Percentiles rank a stretch among this genome's conserved stretches.
phyloP scores from a whole-genome alignment of 2,797 vertebrate genomes.

The Lepilemur ruficaudatus region DNA sequence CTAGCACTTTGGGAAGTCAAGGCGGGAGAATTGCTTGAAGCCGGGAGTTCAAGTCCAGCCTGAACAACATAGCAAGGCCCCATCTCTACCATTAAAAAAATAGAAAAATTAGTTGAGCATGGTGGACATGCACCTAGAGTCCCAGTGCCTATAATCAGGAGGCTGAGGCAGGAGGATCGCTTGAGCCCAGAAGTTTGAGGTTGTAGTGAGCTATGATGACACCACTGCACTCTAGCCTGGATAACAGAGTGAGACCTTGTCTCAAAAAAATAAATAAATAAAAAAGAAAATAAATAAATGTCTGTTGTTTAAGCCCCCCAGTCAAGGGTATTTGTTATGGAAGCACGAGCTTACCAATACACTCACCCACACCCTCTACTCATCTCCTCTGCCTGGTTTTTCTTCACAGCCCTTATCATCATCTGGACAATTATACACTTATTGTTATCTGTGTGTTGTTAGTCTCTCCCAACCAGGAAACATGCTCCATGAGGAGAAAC shows the following conservation, averaged over 20 bases:
- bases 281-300: background rate
- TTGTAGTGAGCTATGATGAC: background rate
- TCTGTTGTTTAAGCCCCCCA: background rate
- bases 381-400: background rate
- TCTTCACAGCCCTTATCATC: background rate
- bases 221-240: background rate
- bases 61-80: background rate
- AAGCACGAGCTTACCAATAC: background rate
- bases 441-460: background rate
- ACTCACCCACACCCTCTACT: background rate
- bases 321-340: background rate
- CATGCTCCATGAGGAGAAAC: background rate
- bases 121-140: background rate
- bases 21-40: background rate
- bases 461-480: background rate
- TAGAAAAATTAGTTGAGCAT: background rate
- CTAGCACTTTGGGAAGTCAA: background rate
- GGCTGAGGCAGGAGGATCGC: background rate
- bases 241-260: background rate
- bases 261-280: background rate
- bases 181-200: background rate
- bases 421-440: background rate
- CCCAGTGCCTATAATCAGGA: background rate
- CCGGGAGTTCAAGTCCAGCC: background rate
- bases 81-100: background rate